These are phyloP conservation scores for Clarias laeviceps DNA, from an alignment of 2,797 vertebrate genomes.

Conservation along the genomic window DNA sequence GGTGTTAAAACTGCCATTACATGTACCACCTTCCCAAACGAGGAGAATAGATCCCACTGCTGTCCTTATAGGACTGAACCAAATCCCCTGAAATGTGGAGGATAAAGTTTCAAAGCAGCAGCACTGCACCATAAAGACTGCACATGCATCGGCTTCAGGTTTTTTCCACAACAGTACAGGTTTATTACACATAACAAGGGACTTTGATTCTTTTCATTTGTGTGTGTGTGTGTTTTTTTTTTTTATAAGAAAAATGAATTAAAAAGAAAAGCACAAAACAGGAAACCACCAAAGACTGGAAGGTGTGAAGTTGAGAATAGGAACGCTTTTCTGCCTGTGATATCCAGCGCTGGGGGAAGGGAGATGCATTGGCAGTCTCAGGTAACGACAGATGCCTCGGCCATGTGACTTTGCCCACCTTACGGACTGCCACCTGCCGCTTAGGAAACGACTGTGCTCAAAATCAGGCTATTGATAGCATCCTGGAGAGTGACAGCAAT, in stretches of 20 bases:
- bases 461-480: slow-evolving; percentile 68
- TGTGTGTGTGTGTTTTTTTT: neutral
- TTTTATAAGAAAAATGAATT: slow-evolving; percentile 35
- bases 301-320: slow-evolving; percentile 68
- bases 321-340: slow-evolving; percentile 42
- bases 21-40: slow-evolving; percentile 57
- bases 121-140: slow-evolving; percentile 65
- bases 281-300: slow-evolving; percentile 71
- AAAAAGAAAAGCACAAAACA: slow-evolving; percentile 68
- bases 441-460: slow-evolving; percentile 71
- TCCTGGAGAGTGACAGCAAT: slow-evolving; percentile 52
- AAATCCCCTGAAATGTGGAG: slow-evolving; percentile 62
- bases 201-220: slow-evolving; percentile 30
- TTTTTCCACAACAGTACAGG: slow-evolving; percentile 55
- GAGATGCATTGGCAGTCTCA: slow-evolving; percentile 63
- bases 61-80: slow-evolving; percentile 55
- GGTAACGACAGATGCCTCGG: slow-evolving; percentile 69
- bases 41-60: slow-evolving; percentile 55
- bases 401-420: slow-evolving; percentile 56
- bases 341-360: slow-evolving; percentile 54
- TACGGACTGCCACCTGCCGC: slow-evolving; percentile 48
- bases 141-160: slow-evolving; percentile 62
- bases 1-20: slow-evolving; percentile 45
- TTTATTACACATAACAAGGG: slow-evolving; percentile 43
- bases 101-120: slow-evolving; percentile 80